phyloP scores from a whole-genome alignment of 2,888 invertebrate genomes.

The Papilio protenor region DNA sequence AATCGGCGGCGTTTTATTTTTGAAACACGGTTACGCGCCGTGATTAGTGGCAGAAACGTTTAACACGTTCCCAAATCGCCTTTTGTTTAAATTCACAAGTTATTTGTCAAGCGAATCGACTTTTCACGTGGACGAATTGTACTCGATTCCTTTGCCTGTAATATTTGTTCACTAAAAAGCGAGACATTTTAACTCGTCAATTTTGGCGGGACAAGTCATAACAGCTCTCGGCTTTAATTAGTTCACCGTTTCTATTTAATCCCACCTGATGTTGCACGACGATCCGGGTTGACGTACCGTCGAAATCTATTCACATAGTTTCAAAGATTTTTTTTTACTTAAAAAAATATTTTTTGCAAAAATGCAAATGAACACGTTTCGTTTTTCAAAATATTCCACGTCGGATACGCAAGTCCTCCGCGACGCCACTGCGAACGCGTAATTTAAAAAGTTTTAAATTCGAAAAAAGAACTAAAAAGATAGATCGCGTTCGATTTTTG shows the following conservation, averaged over 20 bases:
- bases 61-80: slow-evolving; percentile 58
- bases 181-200: slow-evolving; percentile 33
- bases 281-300: slow-evolving; percentile 24
- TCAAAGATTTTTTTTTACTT: not conserved
- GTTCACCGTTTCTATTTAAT: slow-evolving; percentile 15
- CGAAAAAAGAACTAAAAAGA: slow-evolving; percentile 46
- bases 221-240: slow-evolving; percentile 16
- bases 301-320: slow-evolving; percentile 29
- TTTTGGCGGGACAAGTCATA: slow-evolving; percentile 36
- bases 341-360: slow-evolving; percentile 26
- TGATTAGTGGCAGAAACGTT: slow-evolving; percentile 63
- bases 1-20: slow-evolving; percentile 82
- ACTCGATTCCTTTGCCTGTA: not conserved
- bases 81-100: slow-evolving; percentile 55
- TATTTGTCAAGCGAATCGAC: slow-evolving; percentile 49
- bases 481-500: slow-evolving; percentile 58
- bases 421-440: slow-evolving; percentile 44
- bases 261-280: slow-evolving; percentile 37
- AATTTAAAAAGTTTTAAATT: slow-evolving; percentile 47
- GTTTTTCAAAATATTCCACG: slow-evolving; percentile 21
- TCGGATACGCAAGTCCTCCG: slow-evolving; percentile 40
- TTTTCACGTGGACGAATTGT: not conserved
- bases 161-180: not conserved
- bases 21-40: slow-evolving; percentile 77
- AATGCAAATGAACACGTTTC: slow-evolving; percentile 41